Percentiles rank a stretch among this genome's conserved stretches.
Evolutionary conservation across 1,140 invertebrate species (phyloP).

Genomic region (Drosophila watanabei): DNA sequence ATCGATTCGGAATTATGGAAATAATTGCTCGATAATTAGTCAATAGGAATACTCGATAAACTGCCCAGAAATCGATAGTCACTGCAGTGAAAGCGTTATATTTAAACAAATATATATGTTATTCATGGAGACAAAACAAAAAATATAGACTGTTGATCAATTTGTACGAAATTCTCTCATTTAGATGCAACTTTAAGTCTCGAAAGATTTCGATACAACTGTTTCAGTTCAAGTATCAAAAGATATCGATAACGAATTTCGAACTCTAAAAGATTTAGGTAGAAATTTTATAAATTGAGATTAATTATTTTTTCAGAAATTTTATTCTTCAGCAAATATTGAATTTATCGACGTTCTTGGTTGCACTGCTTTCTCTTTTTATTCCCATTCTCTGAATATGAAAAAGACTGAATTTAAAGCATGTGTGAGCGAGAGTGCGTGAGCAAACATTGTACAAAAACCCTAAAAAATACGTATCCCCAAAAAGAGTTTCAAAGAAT

Average conservation of each 20-base stretch:
- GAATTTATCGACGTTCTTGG: slow-evolving; percentile 6
- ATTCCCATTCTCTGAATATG: slow-evolving; percentile 51
- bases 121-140: neutral
- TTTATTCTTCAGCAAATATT: neutral
- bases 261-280: neutral
- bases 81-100: neutral
- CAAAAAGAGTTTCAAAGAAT: slow-evolving; percentile 11
- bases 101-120: neutral
- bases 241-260: neutral
- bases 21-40: neutral
- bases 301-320: neutral
- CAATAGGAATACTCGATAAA: neutral
- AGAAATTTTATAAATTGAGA: neutral
- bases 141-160: slow-evolving; percentile 11
- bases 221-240: neutral
- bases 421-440: slow-evolving; percentile 21
- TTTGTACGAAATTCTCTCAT: neutral
- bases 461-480: slow-evolving; percentile 2
- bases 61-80: slow-evolving; percentile 3
- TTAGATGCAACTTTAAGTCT: neutral
- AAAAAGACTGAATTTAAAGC: slow-evolving; percentile 76
- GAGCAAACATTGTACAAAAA: slow-evolving; percentile 43
- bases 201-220: neutral
- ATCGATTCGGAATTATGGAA: neutral
- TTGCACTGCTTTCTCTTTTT: slow-evolving; percentile 32